Percentiles rank a stretch among this genome's conserved stretches.
phyloP scores from a whole-genome alignment of 2,113 vertebrate species.

The Prionailurus viverrinus region DNA sequence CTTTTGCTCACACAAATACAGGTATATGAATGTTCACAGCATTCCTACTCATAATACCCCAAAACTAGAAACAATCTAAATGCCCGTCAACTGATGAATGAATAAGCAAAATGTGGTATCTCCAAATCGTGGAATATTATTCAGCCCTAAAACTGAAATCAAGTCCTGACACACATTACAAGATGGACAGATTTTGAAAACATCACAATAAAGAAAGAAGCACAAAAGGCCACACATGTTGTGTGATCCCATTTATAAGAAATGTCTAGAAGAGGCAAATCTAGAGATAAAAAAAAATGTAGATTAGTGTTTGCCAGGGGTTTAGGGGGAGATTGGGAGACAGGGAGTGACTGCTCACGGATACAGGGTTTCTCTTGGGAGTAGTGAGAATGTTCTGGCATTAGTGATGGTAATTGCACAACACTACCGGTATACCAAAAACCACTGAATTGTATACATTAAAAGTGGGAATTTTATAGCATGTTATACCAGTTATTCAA shows the following conservation, averaged over 20 bases:
- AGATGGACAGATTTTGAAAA: neutral
- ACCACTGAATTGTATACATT: neutral
- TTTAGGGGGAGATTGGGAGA: neutral
- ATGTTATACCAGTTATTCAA: slow-evolving; percentile 1
- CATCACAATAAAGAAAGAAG: neutral
- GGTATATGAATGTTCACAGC: fast-evolving
- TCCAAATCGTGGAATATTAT: neutral
- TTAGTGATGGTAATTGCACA: neutral
- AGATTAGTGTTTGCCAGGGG: neutral
- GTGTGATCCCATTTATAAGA: neutral
- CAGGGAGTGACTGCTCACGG: neutral
- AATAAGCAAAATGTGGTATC: neutral
- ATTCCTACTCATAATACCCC: neutral
- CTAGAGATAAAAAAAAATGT: neutral
- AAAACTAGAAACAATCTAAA: neutral
- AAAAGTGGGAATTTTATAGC: neutral
- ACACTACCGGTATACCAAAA: neutral
- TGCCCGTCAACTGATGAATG: neutral
- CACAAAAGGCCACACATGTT: neutral
- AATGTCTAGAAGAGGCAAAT: neutral
- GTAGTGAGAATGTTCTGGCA: neutral
- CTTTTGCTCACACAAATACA: neutral
- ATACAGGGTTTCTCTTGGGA: neutral
- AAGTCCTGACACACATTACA: neutral
- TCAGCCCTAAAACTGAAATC: neutral